Percentiles rank a stretch among this genome's conserved stretches.
phyloP scores from a whole-genome alignment of 2,888 invertebrate species.

The Gymnosoma rotundatum region DNA sequence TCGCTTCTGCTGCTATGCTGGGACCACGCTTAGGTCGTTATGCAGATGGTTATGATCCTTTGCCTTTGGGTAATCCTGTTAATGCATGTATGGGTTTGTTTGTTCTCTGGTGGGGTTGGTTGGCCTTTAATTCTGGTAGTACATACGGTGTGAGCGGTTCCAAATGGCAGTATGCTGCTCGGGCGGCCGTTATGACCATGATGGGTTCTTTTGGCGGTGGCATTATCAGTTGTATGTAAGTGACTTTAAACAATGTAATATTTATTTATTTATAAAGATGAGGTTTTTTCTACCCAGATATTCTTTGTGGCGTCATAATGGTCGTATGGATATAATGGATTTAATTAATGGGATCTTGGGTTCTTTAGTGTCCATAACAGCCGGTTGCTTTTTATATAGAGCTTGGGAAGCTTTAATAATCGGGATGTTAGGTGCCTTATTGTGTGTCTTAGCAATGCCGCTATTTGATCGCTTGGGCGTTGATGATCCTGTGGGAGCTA shows the following conservation, averaged over 20 bases:
- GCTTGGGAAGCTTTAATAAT: slow-evolving; percentile 94
- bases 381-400: slow-evolving; percentile 92
- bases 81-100: slow-evolving; percentile 96
- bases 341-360: slow-evolving; percentile 95
- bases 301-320: slow-evolving; percentile 86
- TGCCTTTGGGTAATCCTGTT: slow-evolving; percentile 93
- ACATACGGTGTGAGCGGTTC: slow-evolving; percentile 90
- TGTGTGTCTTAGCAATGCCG: slow-evolving; percentile 88
- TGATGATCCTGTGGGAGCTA: slow-evolving; percentile 94
- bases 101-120: slow-evolving; percentile 98
- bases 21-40: slow-evolving; percentile 94
- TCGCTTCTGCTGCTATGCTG: slow-evolving; percentile 94
- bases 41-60: slow-evolving; percentile 88
- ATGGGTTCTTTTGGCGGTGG: slow-evolving; percentile 96
- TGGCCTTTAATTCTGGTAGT: slow-evolving; percentile 97
- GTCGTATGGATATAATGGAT: slow-evolving; percentile 91
- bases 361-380: slow-evolving; percentile 93
- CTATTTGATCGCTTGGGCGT: slow-evolving; percentile 90
- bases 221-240: slow-evolving; percentile 84
- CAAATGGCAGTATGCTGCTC: slow-evolving; percentile 95
- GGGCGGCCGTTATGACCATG: slow-evolving; percentile 95
- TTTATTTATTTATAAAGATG: neutral
- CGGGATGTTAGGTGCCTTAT: slow-evolving; percentile 89
- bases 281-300: slow-evolving; percentile 81
- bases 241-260: neutral